Base-by-base conservation (phyloP, 2,113 vertebrate species). In the Motacilla alba region DNA sequence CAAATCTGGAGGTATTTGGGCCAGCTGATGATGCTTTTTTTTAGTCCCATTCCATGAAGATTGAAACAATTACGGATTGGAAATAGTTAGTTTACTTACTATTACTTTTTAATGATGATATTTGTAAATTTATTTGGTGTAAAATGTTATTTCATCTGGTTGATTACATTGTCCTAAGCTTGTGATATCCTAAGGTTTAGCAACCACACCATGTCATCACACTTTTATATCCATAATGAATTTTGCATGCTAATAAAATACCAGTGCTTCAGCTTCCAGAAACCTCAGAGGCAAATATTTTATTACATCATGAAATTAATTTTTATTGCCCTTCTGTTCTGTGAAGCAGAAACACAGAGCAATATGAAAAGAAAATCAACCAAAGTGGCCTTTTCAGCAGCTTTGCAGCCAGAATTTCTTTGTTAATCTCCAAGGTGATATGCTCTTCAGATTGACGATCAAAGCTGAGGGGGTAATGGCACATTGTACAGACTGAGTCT, bases 301-400 rank as follows among this genome's bases (percentile, higher is more conserved):
- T 94, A 95, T 52, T 77, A 89, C 85, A 91, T 67, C 82, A 88
- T 82, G 90, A 96, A 95, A 92, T 94, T 96, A 96, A 93, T 96
- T 93, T 94, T 93, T 96, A 96, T 74, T 90, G 80, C 21, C 63
- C 75, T 97, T 94, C 91, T 90, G 82, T 97, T 95, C 82, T 90
- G 44, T 47, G 81, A 94, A 94, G 73, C 83, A 94, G 93, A 92
- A 95, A 92, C 80, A 74, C 86, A 91, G 88, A 94, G 89, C 89
- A 70, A 82, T 77, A 87, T 58, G 67, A 46, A 87, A 92, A 94
- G 90, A 77, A 95, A 83, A 72, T n/a, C 43, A 96, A 39, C 28
- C 30, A 21, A 83, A 78, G 60, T 79, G 68, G 64, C 86, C 87
- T 93, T 96, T 93, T 96, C 94, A 93, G 63, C 90, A 89, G 58